Percentiles rank a stretch among this genome's conserved stretches.
Evolutionary conservation across 2,113 vertebrate species (phyloP).

Genomic region (Channa maculata): DNA sequence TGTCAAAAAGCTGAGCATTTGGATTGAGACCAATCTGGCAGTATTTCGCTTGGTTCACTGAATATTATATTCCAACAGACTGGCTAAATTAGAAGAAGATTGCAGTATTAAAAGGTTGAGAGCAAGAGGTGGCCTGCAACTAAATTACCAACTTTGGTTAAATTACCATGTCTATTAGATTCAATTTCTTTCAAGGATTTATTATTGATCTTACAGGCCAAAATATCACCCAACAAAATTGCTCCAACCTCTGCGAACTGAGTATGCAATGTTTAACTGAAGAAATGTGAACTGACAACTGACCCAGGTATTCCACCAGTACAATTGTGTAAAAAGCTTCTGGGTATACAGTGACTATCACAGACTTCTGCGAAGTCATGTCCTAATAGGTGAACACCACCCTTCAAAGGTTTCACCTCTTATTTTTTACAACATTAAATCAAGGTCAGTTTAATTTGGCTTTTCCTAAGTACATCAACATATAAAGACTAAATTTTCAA

Average conservation of each 20-base stretch:
- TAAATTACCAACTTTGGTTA: slow-evolving; percentile 41
- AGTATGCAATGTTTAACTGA: slow-evolving; percentile 24
- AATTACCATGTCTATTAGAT: slow-evolving; percentile 52
- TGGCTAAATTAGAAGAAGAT: slow-evolving; percentile 32
- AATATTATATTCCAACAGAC: slow-evolving; percentile 25
- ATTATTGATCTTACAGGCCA: slow-evolving; percentile 47
- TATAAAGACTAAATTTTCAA: no score
- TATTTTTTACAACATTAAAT: no score
- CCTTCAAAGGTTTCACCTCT: no score
- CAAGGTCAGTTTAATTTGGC: no score
- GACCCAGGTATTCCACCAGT: slow-evolving; percentile 24
- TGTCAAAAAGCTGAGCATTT: background rate
- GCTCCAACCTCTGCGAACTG: slow-evolving; percentile 7
- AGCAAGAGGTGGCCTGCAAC: slow-evolving; percentile 20
- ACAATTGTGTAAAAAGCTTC: slow-evolving; percentile 20
- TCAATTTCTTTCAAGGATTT: slow-evolving; percentile 42
- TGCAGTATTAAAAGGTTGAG: slow-evolving; percentile 46
- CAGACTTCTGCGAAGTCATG: slow-evolving; percentile 11
- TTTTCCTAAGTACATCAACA: no score
- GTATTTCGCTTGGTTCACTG: slow-evolving; percentile 26
- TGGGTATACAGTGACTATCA: slow-evolving; percentile 10
- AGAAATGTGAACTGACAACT: slow-evolving; percentile 34
- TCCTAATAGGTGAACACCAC: no score
- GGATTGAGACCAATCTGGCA: background rate
- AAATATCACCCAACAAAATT: slow-evolving; percentile 32